A percentile compares a stretch with the other conserved stretches of the same genome.
Evolutionary conservation across 2,888 invertebrate genomes (phyloP).

Genomic region (Amiota communis): DNA sequence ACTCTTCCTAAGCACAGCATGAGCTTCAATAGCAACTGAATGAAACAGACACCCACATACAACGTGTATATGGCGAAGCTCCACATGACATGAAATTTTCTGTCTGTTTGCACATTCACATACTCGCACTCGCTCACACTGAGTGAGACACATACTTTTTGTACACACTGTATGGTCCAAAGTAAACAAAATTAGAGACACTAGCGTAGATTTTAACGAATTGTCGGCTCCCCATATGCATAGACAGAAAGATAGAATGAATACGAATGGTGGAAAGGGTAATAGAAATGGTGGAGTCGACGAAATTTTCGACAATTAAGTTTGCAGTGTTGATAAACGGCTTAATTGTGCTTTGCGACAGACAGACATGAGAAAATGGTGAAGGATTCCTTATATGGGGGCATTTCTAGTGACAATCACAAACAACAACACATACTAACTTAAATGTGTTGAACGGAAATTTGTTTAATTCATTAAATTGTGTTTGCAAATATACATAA

Average conservation of each 20-base stretch:
- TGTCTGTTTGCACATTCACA: conserved; percentile 18
- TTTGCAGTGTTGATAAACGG: conserved; percentile 37
- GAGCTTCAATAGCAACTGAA: conserved; percentile 21
- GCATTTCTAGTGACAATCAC: no score
- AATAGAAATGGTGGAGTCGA: neutral
- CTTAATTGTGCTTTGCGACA: conserved; percentile 46
- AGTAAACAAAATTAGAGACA: conserved; percentile 60
- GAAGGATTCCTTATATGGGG: no score
- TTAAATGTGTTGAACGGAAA: no score
- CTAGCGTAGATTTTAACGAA: conserved; percentile 60
- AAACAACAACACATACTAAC: no score
- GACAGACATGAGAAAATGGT: neutral
- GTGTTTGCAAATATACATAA: no score
- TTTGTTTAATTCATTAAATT: no score
- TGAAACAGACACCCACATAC: neutral
- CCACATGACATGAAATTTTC: conserved; percentile 11
- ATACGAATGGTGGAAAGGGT: neutral
- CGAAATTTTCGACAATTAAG: conserved; percentile 43
- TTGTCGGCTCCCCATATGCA: conserved; percentile 41
- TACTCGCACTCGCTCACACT: neutral
- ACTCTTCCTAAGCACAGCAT: neutral
- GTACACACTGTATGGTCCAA: conserved; percentile 46
- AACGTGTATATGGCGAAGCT: conserved; percentile 14
- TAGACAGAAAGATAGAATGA: neutral
- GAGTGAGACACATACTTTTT: conserved; percentile 51